These are phyloP conservation scores for Momotus momota DNA, from an alignment of 2,797 vertebrate species.

Conservation along the genomic window DNA sequence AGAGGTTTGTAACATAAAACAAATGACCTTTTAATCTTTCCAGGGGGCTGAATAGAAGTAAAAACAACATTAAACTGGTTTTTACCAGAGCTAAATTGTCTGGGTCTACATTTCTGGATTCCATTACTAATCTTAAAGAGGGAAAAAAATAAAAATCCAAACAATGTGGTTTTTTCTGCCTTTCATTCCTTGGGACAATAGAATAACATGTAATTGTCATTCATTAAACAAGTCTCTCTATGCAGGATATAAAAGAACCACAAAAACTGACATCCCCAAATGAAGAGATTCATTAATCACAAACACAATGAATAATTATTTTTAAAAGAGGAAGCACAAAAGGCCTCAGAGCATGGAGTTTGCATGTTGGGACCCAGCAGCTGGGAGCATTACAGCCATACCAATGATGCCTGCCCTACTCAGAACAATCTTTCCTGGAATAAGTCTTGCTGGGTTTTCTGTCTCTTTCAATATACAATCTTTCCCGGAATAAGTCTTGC, in stretches of 20 bases:
- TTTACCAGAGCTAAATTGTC: background rate
- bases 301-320: constrained; percentile 40
- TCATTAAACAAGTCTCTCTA: constrained; percentile 34
- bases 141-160: background rate
- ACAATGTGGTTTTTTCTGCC: background rate
- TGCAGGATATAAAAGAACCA: constrained; percentile 27
- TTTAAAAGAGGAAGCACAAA: constrained; percentile 41
- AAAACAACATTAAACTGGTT: background rate
- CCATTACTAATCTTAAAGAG: background rate
- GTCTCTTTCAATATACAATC: background rate
- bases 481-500: background rate
- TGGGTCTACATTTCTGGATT: constrained; percentile 14
- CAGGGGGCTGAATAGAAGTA: background rate
- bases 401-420: background rate
- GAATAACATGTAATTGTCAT: constrained; percentile 20
- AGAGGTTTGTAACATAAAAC: background rate
- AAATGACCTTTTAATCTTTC: background rate
- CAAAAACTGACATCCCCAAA: constrained; percentile 2
- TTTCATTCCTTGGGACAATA: constrained; percentile 53
- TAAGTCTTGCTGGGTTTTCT: background rate
- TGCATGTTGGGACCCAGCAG: background rate
- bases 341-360: background rate
- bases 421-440: constrained; percentile 13
- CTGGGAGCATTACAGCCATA: background rate
- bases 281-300: constrained; percentile 56